Evolutionary conservation across 2,113 vertebrate genomes (phyloP), one percentile per base, ranked within the genome.

Genomic region (Bos javanicus): DNA sequence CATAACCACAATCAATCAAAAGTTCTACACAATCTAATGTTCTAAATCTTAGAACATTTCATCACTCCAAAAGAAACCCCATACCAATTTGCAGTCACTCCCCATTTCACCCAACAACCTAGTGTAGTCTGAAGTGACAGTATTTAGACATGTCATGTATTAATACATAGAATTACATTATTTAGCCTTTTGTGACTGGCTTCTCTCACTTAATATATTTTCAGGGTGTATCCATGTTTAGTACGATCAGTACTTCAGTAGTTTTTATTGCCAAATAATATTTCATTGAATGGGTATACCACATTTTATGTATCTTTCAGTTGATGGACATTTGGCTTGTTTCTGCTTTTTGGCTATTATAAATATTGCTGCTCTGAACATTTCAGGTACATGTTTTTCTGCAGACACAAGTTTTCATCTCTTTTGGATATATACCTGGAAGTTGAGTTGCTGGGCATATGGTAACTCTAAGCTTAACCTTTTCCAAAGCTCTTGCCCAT

Each of bases 241-340:
- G 26, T 52, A 81, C 12, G 26, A 33, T 62, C 14, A n/a, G 33
- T n/a, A 83, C 36, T 86, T 86, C 2, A 48, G 43, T 94, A 50
- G 83, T 64, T 91, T 94, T 94, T 92, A 76, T 52, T 91, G 25
- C 9, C 23, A 48, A 86, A 60, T 97, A 94, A 82, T 94, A 88
- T 82, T 83, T 62, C 39, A 50, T 88, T 76, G 33, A 82, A 96
- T 91, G 60, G 33, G 64, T n/a, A 57, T 12, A 50, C 46, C 50
- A 74, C 3, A 60, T 90, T 83, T 33, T 78, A 52, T 76, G 67
- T 80, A 59, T 50, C 5, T 36, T 56, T 87, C 39, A 85, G 8
- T 15, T 52, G 13, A 46, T 36, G 39, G 8, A 59, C 26, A 48
- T 84, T 92, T 95, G 50, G 1, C 21, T 90, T 90, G 5, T 92